Evolutionary conservation across 1,140 invertebrate species (phyloP).

Genomic region (Rhopalosiphum maidis): DNA sequence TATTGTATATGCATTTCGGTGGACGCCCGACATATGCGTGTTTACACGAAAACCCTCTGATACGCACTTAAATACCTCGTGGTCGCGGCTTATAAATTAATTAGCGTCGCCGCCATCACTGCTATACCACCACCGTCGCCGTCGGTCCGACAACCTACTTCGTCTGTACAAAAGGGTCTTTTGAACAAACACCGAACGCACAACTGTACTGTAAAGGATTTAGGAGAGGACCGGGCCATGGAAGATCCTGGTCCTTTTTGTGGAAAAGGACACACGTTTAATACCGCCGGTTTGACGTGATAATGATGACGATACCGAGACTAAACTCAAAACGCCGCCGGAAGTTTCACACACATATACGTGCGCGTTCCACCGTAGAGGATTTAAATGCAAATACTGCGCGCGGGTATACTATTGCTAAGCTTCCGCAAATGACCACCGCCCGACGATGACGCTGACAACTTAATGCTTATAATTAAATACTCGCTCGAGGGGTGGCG

Average conservation of each 20-base stretch:
- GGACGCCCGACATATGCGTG: neutral
- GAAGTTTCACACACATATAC: conserved; percentile 22
- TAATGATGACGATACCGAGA: conserved; percentile 16
- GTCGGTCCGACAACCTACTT: neutral
- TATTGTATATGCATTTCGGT: neutral
- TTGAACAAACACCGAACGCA: conserved; percentile 15
- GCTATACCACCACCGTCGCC: neutral
- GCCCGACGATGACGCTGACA: conserved; percentile 2
- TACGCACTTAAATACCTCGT: conserved; percentile 45
- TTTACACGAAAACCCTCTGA: conserved; percentile 9
- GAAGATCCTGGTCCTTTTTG: neutral
- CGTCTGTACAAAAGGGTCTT: conserved; percentile 23
- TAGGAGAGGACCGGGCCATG: neutral
- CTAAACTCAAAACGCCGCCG: conserved; percentile 50
- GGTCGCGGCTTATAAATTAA: conserved; percentile 52
- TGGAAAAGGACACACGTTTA: conserved; percentile 6
- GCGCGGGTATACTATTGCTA: neutral
- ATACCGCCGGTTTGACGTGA: conserved; percentile 9
- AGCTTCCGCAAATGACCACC: conserved; percentile 49
- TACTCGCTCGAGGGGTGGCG: neutral
- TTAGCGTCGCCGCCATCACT: neutral
- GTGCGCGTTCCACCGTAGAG: neutral
- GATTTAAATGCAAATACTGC: conserved; percentile 24
- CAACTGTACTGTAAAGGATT: neutral
- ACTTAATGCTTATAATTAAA: conserved; percentile 55